Conservation (phyloP, 2,113 vertebrate genomes). For the Desmodus rotundus region DNA sequence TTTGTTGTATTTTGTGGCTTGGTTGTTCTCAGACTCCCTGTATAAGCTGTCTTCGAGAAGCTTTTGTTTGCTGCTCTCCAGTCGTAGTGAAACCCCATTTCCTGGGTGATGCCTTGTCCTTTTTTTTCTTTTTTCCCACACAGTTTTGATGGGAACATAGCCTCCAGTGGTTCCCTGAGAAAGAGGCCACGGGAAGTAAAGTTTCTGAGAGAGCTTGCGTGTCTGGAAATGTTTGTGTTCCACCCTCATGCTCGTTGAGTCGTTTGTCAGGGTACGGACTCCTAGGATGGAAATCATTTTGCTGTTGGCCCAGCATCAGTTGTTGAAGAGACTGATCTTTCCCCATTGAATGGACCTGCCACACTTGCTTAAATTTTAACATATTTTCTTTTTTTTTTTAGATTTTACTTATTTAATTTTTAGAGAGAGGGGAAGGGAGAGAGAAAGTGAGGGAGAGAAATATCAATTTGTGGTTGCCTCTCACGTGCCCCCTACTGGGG, state of each 20-base stretch:
- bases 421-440: no score
- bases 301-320: not conserved
- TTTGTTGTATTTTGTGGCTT: not conserved
- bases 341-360: not conserved
- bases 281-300: not conserved
- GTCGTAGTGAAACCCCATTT: not conserved
- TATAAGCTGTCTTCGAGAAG: not conserved
- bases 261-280: not conserved
- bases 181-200: not conserved
- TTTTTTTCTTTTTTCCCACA: not conserved
- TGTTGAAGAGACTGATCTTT: not conserved
- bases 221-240: not conserved
- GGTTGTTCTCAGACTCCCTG: not conserved
- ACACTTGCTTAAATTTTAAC: not conserved
- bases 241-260: not conserved
- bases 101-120: not conserved
- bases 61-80: not conserved
- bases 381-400: not conserved
- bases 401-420: no score
- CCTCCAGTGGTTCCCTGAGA: not conserved
- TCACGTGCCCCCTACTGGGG: no score
- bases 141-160: constrained; percentile 3
- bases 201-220: not conserved
- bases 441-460: no score
- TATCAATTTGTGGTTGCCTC: no score